A percentile compares a stretch with the other conserved stretches of the same genome.
These are phyloP conservation scores for Dusona sp. DNA, from an alignment of 2,888 invertebrate species.

Conservation along the genomic window DNA sequence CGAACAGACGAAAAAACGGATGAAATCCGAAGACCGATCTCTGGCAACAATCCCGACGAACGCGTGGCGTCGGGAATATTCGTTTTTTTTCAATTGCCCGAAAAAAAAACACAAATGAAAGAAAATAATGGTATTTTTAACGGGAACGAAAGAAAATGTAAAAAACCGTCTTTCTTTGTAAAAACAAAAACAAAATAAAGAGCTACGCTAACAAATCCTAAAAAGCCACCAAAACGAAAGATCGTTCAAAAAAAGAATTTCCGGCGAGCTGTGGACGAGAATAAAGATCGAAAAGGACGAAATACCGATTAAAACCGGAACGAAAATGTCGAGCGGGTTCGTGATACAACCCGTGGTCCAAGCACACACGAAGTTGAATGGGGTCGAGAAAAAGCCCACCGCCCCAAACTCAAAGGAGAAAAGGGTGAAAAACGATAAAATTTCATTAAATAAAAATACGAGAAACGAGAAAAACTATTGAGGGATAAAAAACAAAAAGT, in stretches of 20 bases:
- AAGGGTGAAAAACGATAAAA: too few relatives aligned
- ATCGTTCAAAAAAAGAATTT: constrained; percentile 3
- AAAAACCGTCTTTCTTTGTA: not conserved
- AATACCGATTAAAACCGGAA: constrained; percentile 1
- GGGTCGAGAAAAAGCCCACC: not conserved
- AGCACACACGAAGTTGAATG: constrained; percentile 44
- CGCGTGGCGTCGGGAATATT: not conserved
- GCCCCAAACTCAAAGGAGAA: not conserved
- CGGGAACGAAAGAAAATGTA: not conserved
- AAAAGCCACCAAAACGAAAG: not conserved
- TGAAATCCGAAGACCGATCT: constrained; percentile 27
- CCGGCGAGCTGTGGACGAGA: not conserved
- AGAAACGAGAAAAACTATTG: constrained; percentile 40
- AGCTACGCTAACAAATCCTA: not conserved
- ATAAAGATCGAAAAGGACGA: not conserved
- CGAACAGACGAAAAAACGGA: constrained; percentile 16
- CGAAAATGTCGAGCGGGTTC: constrained; percentile 46
- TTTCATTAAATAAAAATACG: constrained; percentile 9
- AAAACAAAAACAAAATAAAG: not conserved
- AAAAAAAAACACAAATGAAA: not conserved
- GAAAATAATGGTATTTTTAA: constrained; percentile 23
- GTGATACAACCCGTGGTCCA: constrained; percentile 61
- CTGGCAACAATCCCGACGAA: constrained; percentile 25
- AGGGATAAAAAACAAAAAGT: constrained; percentile 42
- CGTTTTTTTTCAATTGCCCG: not conserved